Conservation (phyloP, 2,113 vertebrate genomes). For the Xenopus laevis region DNA sequence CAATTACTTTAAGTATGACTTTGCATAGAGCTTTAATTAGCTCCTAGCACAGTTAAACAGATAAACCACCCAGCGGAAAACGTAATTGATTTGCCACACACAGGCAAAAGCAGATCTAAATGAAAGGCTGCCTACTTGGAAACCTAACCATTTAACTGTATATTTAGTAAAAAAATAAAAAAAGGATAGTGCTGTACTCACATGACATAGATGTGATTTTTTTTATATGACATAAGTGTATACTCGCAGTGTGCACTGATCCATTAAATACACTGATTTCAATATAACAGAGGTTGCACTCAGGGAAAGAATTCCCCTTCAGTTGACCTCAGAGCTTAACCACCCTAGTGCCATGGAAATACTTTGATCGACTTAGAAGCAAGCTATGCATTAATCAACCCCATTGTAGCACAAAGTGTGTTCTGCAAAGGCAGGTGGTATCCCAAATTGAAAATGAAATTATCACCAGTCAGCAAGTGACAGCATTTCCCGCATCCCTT, state of each 20-base stretch:
- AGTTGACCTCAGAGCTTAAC: neutral
- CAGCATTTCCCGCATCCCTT: neutral
- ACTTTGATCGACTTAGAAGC: no score
- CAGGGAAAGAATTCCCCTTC: conserved; percentile 13
- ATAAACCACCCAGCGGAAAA: conserved; percentile 9
- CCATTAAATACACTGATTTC: neutral
- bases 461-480: conserved; percentile 2
- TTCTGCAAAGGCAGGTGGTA: neutral
- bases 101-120: neutral
- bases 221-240: no score
- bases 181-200: no score
- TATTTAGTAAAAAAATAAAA: no score
- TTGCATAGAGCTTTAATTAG: neutral
- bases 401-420: no score
- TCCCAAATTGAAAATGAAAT: neutral
- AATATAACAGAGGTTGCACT: no score
- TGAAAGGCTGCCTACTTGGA: neutral
- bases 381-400: no score
- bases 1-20: neutral
- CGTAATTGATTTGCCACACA: neutral
- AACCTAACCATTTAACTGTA: no score
- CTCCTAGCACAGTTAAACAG: neutral
- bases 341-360: neutral
- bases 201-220: neutral
- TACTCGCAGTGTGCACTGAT: no score